Evolutionary conservation across 1,140 invertebrate genomes (phyloP).

Genomic region (Caenorhabditis remanei): DNA sequence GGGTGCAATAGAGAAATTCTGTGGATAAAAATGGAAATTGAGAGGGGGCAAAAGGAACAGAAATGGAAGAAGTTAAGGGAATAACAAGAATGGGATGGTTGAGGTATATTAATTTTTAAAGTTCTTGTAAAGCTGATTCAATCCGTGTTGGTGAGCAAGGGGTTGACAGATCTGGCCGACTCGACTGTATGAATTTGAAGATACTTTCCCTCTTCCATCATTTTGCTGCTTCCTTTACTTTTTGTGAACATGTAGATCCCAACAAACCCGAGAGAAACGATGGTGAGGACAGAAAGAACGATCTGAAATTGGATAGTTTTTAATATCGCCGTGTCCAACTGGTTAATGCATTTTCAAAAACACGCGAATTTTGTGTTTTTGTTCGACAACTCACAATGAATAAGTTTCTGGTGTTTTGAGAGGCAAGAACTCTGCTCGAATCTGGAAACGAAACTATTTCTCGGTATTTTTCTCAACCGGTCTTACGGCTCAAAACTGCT

Average conservation of each 20-base stretch:
- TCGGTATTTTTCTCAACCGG: too few relatives aligned
- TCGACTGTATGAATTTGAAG: constrained; percentile 40
- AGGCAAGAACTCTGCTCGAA: neutral
- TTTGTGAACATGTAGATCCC: neutral
- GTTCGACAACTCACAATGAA: neutral
- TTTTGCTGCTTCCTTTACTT: too few relatives aligned
- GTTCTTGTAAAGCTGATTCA: neutral
- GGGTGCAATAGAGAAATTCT: constrained; percentile 1
- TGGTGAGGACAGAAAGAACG: neutral
- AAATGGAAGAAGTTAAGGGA: neutral
- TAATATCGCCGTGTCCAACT: too few relatives aligned
- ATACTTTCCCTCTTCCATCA: constrained; percentile 7
- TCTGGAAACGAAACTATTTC: neutral
- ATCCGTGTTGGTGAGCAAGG: neutral
- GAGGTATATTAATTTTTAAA: too few relatives aligned
- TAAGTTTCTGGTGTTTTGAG: neutral
- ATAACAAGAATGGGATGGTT: neutral
- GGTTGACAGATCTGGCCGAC: constrained; percentile 15
- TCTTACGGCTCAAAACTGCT: constrained; percentile 17
- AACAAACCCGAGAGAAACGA: neutral
- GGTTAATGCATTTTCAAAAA: too few relatives aligned
- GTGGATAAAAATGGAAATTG: neutral
- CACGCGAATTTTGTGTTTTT: too few relatives aligned
- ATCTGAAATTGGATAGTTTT: neutral
- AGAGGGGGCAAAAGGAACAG: neutral